Base-by-base conservation (phyloP, 2,113 vertebrate species). In the Centropus bengalensis region DNA sequence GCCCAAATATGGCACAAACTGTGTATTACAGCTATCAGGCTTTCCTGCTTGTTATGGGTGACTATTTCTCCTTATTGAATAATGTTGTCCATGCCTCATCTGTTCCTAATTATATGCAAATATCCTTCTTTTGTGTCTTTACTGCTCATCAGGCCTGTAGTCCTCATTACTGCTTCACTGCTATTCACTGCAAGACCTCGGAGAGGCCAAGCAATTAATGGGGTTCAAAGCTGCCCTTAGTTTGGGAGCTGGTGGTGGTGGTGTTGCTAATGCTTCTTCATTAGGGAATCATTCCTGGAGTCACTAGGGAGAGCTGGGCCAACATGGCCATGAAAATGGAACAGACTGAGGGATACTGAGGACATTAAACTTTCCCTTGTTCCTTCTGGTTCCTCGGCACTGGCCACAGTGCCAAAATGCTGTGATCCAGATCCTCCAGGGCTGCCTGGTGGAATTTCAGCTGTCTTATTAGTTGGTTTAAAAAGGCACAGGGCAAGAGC, bases 71-170 rank as follows among this genome's bases (percentile, higher is more conserved):
- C 40, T 22, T 60, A 51, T n/a, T 95, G 68, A 95, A 90, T 91
- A 70, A 33, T 0, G 6, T 93, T 88, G 51, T 81, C 83, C 74
- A 16, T 30, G 80, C 88, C 93, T 91, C 92, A 88, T 94, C 94
- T 96, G 96, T 76, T 95, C 88, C 36, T 92, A 88, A 88, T 95
- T 93, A 95, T 1, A 80, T 45, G 54, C 80, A 92, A 95, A 94
- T 92, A 64, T 10, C 11, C 86, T 81, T 30, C 91, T 88, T 96
- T 96, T 96, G 95, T 94, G 69, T 82, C 74, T 19, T 28, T 81
- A 8, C 64, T 95, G 83, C 69, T 92, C 83, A 49, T 88, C 64
- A 86, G 80, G 80, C 68, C 23, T 22, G 42, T 36, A 1, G 5
- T 70, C 86, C 92, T 96, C 91, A 92, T 96, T 95, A 96, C 38